phyloP scores from a whole-genome alignment of 2,888 invertebrate species.

The Callyntrura guangdongensis region DNA sequence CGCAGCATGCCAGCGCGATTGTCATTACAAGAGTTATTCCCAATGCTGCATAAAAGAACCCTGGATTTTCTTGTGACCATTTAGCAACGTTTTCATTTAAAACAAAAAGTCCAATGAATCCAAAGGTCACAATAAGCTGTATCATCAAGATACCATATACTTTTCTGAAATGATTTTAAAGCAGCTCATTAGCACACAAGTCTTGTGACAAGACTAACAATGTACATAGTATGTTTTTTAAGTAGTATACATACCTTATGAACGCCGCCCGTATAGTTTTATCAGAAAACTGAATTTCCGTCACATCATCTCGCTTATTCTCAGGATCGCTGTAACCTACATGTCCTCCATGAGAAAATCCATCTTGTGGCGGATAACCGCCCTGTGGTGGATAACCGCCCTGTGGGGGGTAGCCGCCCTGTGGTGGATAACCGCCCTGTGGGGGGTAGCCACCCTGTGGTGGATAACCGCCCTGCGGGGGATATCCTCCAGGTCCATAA shows the following conservation, averaged over 20 bases:
- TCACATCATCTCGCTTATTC: constrained; percentile 14
- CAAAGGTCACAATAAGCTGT: constrained; percentile 93
- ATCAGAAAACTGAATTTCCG: constrained; percentile 30
- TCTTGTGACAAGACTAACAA: background rate
- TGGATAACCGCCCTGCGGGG: constrained; percentile 51
- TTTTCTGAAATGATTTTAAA: constrained; percentile 87
- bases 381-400: no score
- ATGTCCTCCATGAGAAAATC: constrained; percentile 2
- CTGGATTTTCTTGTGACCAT: constrained; percentile 74
- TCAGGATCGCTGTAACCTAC: constrained; percentile 35
- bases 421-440: constrained; percentile 45
- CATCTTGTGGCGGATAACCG: no score
- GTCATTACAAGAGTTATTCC: constrained; percentile 77
- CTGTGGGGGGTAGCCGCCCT: constrained; percentile 27
- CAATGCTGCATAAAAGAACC: constrained; percentile 71
- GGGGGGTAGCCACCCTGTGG: constrained; percentile 35
- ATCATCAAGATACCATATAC: constrained; percentile 94
- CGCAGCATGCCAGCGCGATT: constrained; percentile 90
- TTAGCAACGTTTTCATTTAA: constrained; percentile 86
- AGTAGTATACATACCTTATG: constrained; percentile 41
- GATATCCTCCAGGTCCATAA: constrained; percentile 36
- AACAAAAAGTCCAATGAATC: constrained; percentile 92
- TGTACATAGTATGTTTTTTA: background rate
- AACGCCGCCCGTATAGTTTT: constrained; percentile 60
- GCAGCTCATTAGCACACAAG: background rate